A percentile compares a stretch with the other conserved stretches of the same genome.
These are phyloP conservation scores for Macrotis lagotis DNA, from an alignment of 2,113 vertebrate species.

Conservation along the genomic window DNA sequence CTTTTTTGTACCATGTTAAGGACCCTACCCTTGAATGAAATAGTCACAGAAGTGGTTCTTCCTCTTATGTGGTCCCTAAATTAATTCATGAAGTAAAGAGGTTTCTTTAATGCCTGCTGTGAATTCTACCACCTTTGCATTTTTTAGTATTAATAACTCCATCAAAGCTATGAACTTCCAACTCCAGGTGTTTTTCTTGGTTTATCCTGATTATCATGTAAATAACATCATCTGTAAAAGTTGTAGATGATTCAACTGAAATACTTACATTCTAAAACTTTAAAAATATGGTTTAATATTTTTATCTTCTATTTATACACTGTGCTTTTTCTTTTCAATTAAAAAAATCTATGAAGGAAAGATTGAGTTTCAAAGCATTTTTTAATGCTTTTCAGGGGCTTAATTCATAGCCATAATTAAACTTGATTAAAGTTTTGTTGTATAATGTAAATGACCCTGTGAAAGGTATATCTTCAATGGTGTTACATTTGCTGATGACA, in stretches of 20 bases:
- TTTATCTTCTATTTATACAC: neutral
- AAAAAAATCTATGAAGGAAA: neutral
- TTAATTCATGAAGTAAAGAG: neutral
- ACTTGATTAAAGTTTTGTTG: neutral
- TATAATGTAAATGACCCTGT: neutral
- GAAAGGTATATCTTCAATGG: conserved; percentile 9
- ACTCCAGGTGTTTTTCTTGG: neutral
- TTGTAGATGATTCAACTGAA: neutral
- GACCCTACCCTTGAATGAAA: conserved; percentile 11
- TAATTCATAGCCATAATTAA: neutral
- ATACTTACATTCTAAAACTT: neutral
- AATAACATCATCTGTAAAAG: neutral
- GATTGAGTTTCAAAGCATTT: neutral
- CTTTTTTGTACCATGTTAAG: neutral
- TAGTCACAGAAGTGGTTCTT: neutral
- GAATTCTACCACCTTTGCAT: neutral
- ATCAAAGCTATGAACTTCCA: neutral
- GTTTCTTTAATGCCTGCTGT: neutral
- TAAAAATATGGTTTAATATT: neutral
- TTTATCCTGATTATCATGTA: neutral
- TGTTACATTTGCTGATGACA: neutral
- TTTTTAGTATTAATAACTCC: neutral
- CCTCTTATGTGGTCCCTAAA: neutral
- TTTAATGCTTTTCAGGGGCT: neutral
- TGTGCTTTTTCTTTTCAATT: neutral